phyloP scores from a whole-genome alignment of 2,797 vertebrate species.

The Bradypus variegatus region DNA sequence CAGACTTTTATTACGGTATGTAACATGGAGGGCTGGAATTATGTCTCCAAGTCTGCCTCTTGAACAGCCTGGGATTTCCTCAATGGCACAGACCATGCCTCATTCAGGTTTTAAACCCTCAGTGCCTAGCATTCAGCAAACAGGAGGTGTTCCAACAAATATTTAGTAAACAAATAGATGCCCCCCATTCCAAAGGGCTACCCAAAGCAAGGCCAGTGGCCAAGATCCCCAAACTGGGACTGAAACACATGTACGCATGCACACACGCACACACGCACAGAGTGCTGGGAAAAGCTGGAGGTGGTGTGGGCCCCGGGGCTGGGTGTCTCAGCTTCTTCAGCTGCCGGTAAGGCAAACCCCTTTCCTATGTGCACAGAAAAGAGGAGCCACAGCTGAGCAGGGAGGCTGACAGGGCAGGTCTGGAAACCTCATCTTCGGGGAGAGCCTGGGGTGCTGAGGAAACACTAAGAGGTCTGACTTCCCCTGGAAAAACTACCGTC shows the following conservation, averaged over 20 bases:
- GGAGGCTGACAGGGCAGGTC: neutral
- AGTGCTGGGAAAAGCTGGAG: neutral
- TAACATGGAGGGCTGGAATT: neutral
- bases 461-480: slow-evolving; percentile 53
- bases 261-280: neutral
- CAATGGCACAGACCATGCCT: neutral
- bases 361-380: slow-evolving; percentile 37
- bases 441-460: slow-evolving; percentile 24
- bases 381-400: neutral
- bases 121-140: neutral
- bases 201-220: neutral
- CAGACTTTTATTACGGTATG: neutral
- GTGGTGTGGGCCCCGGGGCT: neutral
- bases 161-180: neutral
- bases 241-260: neutral
- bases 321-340: neutral
- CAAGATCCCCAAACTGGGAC: neutral
- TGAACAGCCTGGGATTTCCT: neutral
- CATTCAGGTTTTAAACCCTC: slow-evolving; percentile 1
- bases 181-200: neutral
- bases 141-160: neutral
- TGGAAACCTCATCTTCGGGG: slow-evolving; percentile 18
- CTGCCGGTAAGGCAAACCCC: neutral
- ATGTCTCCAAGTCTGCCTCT: neutral
- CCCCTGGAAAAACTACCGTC: slow-evolving; percentile 58